phyloP scores from a whole-genome alignment of 2,113 vertebrate species.

The Porphyrio hochstetteri region DNA sequence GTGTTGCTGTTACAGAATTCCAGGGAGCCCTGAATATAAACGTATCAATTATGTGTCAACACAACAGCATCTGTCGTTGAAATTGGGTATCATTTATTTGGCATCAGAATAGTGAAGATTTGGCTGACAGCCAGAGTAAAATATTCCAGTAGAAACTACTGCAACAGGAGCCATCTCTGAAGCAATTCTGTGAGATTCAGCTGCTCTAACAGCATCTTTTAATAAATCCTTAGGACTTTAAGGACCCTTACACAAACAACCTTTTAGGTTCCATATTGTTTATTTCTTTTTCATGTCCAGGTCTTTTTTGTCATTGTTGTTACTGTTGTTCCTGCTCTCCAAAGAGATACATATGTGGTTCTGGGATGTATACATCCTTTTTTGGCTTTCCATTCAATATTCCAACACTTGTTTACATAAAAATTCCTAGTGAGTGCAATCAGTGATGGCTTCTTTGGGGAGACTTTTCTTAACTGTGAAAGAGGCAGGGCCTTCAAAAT shows the following conservation, averaged over 20 bases:
- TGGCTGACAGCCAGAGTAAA: constrained; percentile 50
- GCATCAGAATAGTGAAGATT: constrained; percentile 37
- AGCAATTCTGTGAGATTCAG: neutral
- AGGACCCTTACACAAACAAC: constrained; percentile 2
- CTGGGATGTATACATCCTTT: neutral
- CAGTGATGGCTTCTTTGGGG: neutral
- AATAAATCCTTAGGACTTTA: neutral
- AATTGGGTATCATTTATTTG: constrained; percentile 55
- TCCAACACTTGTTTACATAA: neutral
- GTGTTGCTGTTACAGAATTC: constrained; percentile 29
- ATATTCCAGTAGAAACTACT: constrained; percentile 32
- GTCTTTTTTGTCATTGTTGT: neutral
- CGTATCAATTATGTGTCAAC: constrained; percentile 56
- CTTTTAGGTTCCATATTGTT: neutral
- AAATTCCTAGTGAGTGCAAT: neutral
- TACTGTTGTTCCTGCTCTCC: neutral
- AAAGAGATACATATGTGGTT: neutral
- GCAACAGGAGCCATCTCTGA: constrained; percentile 16
- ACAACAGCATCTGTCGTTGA: constrained; percentile 45
- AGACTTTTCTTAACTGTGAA: neutral
- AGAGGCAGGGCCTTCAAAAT: neutral
- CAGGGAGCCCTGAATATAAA: constrained; percentile 15
- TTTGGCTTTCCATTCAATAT: neutral
- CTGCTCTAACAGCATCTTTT: neutral
- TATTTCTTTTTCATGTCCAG: neutral